Evolutionary conservation across 2,113 vertebrate species (phyloP), one percentile per base, ranked within the genome.

Genomic region (Lampris megalopsis): DNA sequence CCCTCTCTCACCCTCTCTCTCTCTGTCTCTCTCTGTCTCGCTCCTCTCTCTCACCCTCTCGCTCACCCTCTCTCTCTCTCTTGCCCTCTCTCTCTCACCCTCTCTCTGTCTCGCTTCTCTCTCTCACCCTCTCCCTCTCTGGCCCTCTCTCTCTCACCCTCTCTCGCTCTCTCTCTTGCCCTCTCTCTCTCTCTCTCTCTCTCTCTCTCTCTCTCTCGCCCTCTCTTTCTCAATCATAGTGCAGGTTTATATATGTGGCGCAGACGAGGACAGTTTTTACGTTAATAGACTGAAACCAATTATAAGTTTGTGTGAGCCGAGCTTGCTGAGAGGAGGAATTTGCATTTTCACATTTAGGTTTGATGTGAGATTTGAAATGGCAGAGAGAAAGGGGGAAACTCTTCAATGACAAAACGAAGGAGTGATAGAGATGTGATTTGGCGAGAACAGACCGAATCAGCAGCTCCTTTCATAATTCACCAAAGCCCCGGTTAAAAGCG

Each of bases 251-350:
- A 60, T 77, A 65, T 52, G 52, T 76, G 63, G 9, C 36, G n/a
- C 75, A 83, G 81, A 88, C 90, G 86, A 93, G 80, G 80, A 84
- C 87, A 81, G 84, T 76, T 77, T 92, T 92, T 86, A 88, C 88
- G 88, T 88, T 89, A 86, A 88, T 85, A 67, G 86, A 67, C 80
- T 83, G 85, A 92, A 95, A 93, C 92, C 91, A 94, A 92, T 95
- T 94, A 93, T 92, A 92, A 92, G 88, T 91, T 92, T 81, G 77
- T 84, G 86, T 82, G 90, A 92, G 88, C 80, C 65, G 69, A 84
- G 83, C 73, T 62, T 48, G 65, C 61, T 63, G 75, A 68, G 77
- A 84, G 90, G 88, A 84, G 72, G 52, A 79, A 91, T 89, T 90
- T 87, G 85, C 92, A 93, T 92, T 91, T 92, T 77, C 87, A 83